Evolutionary conservation across 1,140 invertebrate genomes (phyloP), one percentile per base, ranked within the genome.

Genomic region (Sweltsa coloradensis): DNA sequence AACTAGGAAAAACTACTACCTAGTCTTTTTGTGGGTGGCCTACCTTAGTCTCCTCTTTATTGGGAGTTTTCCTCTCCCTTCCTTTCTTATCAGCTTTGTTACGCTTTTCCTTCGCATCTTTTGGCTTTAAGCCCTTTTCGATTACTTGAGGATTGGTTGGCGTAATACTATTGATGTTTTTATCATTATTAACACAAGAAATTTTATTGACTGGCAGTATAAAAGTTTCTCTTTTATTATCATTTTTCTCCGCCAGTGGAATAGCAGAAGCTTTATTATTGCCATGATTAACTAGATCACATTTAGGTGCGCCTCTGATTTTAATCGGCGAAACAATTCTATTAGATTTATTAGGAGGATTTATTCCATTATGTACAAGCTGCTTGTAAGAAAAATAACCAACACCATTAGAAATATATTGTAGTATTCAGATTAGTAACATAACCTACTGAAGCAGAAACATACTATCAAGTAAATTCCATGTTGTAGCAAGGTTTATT

Each of bases 11-110:
- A n/a, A n/a, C n/a, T n/a, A n/a, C n/a, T n/a, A n/a, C n/a, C n/a
- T n/a, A n/a, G n/a, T n/a, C n/a, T n/a, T n/a, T n/a, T n/a, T n/a
- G n/a, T n/a, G n/a, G n/a, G n/a, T n/a, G n/a, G n/a, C n/a, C n/a
- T 36, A 42, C 50, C 51, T 56, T 56, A 51, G 45, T 40, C 37
- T 57, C 51, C 51, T 58, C 53, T 34, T 48, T 52, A 52, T 51
- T 60, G 24, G 16, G 24, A 27, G 14, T 37, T 11, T 34, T 44
- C 18, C 13, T 16, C 14, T 50, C 27, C 55, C 45, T 57, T 44
- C 58, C 55, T 44, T 55, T 64, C 52, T 64, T 64, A 50, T 62
- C 60, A 22, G 58, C 60, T 51, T 65, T 65, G 49, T 64, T 63
- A 43, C 57, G 63, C 55, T 64, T 64, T 23, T 64, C 63, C 52